Conservation (phyloP, 2,797 vertebrate species). For the Trematomus bernacchii region DNA sequence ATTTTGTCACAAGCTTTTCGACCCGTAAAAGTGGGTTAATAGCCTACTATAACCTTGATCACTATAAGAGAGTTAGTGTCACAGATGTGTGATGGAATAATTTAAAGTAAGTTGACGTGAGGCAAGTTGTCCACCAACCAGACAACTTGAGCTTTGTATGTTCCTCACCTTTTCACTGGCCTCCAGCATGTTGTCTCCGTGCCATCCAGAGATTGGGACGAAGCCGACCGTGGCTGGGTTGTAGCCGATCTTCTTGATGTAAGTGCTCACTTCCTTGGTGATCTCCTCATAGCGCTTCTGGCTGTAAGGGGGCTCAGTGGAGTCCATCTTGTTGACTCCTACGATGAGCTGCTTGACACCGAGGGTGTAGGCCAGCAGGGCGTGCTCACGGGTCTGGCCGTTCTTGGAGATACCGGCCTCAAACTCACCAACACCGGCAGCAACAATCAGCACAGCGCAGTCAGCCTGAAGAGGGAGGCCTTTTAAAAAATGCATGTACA, state of each 20-base stretch:
- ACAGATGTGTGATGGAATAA: no score
- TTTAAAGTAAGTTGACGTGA: not conserved
- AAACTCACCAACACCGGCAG: slow-evolving; percentile 87
- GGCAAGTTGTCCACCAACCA: not conserved
- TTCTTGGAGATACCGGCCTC: slow-evolving; percentile 90
- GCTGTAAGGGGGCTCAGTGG: slow-evolving; percentile 88
- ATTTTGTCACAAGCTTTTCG: no score
- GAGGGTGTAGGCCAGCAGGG: slow-evolving; percentile 86
- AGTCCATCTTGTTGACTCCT: slow-evolving; percentile 90
- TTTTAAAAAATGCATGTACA: not conserved
- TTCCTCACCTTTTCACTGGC: slow-evolving; percentile 78
- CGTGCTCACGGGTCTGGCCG: slow-evolving; percentile 89
- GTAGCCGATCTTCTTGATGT: slow-evolving; percentile 91
- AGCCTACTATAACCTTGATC: no score
- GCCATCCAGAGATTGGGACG: slow-evolving; percentile 88
- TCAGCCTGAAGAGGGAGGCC: slow-evolving; percentile 79
- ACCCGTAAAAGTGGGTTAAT: no score
- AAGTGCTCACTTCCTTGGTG: slow-evolving; percentile 87
- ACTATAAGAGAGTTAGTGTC: not conserved
- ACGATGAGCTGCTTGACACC: slow-evolving; percentile 88
- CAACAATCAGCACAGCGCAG: slow-evolving; percentile 87
- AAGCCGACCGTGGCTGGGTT: slow-evolving; percentile 84
- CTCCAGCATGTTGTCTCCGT: slow-evolving; percentile 91
- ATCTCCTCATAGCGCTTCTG: slow-evolving; percentile 87
- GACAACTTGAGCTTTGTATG: not conserved